Conservation (phyloP, 2,113 vertebrate genomes). For the Procavia capensis region DNA sequence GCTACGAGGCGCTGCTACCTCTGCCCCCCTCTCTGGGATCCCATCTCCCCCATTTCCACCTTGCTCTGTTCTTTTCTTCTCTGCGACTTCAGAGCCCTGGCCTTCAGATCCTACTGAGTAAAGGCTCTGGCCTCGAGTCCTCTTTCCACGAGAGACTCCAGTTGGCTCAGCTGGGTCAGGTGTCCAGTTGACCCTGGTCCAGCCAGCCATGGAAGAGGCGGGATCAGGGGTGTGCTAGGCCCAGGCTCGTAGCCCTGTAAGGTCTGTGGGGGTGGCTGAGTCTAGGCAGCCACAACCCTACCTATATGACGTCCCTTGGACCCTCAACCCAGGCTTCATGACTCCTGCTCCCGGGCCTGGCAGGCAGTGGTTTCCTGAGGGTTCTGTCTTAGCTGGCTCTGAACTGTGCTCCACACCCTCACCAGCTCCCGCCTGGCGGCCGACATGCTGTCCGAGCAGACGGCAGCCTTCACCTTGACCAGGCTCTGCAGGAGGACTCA, state of each 20-base stretch:
- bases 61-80: not conserved
- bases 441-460: slow-evolving; percentile 88
- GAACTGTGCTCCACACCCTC: not conserved
- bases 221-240: not conserved
- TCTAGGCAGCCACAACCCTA: not conserved
- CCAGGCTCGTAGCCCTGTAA: not conserved
- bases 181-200: not conserved
- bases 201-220: not conserved
- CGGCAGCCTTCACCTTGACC: slow-evolving; percentile 92
- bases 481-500: slow-evolving; percentile 82
- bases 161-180: not conserved
- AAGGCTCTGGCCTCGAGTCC: not conserved
- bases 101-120: too few species aligned
- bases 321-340: not conserved
- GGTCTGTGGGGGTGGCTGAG: too few species aligned
- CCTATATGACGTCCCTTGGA: too few species aligned
- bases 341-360: not conserved
- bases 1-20: not conserved
- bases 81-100: not conserved
- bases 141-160: not conserved
- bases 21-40: not conserved
- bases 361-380: too few species aligned
- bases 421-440: slow-evolving; percentile 85
- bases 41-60: not conserved
- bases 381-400: fast-evolving